Evolutionary conservation across 2,888 invertebrate genomes (phyloP).

Genomic region (Heteromurus nitidus): DNA sequence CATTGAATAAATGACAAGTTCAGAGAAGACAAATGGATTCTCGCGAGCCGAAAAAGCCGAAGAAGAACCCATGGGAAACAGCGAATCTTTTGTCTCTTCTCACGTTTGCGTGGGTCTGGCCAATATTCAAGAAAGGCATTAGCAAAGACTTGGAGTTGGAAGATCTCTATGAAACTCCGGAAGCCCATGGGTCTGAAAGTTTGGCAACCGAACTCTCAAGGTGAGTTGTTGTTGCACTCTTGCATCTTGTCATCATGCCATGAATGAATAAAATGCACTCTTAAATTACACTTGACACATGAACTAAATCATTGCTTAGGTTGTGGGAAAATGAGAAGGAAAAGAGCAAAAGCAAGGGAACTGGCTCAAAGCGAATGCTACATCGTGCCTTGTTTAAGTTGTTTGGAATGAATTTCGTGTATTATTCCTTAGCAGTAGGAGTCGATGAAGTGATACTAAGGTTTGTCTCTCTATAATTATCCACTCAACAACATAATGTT

Average conservation of each 20-base stretch:
- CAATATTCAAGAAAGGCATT: constrained; percentile 85
- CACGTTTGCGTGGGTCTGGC: constrained; percentile 85
- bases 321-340: constrained; percentile 46
- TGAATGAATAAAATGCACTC: too few relatives aligned
- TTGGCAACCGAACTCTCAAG: constrained; percentile 79
- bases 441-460: constrained; percentile 61
- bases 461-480: constrained; percentile 40
- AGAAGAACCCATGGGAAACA: constrained; percentile 53
- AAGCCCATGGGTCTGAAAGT: constrained; percentile 80
- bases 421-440: constrained; percentile 45
- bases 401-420: constrained; percentile 60
- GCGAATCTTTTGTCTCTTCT: constrained; percentile 53
- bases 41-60: not conserved
- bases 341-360: constrained; percentile 25
- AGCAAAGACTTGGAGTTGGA: constrained; percentile 83
- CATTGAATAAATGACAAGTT: too few relatives aligned
- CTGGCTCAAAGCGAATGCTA: constrained; percentile 33
- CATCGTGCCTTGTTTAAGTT: constrained; percentile 49
- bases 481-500: not conserved
- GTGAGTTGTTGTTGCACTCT: constrained; percentile 11
- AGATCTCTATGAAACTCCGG: constrained; percentile 84
- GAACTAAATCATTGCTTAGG: constrained; percentile 13
- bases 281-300: not conserved
- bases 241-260: not conserved
- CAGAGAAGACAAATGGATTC: constrained; percentile 4